Conservation (phyloP, 2,113 vertebrate genomes). For the Emydocephalus ijimae region DNA sequence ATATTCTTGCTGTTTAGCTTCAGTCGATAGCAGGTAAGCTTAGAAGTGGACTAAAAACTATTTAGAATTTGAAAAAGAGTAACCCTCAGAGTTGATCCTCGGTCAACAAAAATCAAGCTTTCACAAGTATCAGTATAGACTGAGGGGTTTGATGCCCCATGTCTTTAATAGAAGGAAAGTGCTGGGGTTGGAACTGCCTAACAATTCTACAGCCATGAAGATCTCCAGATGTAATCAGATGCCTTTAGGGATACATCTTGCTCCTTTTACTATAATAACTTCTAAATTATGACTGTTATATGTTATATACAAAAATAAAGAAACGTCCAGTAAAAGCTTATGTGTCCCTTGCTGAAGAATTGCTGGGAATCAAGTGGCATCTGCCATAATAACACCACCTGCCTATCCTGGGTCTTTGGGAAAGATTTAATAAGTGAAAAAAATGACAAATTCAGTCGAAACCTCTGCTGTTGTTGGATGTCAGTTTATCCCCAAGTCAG, state of each 20-base stretch:
- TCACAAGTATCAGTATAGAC: background rate
- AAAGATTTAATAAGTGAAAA: background rate
- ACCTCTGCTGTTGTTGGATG: background rate
- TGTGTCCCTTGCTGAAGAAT: background rate
- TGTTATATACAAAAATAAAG: slow-evolving; percentile 42
- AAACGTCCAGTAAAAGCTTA: slow-evolving; percentile 6
- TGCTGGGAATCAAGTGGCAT: background rate
- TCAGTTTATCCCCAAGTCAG: background rate
- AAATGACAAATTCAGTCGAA: background rate
- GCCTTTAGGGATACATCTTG: background rate
- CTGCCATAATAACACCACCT: background rate
- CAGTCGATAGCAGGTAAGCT: background rate
- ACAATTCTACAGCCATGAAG: background rate
- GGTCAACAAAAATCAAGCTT: background rate
- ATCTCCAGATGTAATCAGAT: too few species aligned
- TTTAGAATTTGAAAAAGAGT: background rate
- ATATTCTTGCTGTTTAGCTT: background rate
- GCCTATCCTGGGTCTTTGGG: background rate
- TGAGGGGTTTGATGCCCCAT: background rate
- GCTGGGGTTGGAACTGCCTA: background rate
- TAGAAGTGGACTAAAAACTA: background rate
- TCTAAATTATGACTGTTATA: slow-evolving; percentile 40
- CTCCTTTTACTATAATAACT: slow-evolving; percentile 43
- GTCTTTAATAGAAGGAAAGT: background rate
- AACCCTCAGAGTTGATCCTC: background rate